phyloP scores from a whole-genome alignment of 1,140 invertebrate genomes.

The Drosophila ananassae region DNA sequence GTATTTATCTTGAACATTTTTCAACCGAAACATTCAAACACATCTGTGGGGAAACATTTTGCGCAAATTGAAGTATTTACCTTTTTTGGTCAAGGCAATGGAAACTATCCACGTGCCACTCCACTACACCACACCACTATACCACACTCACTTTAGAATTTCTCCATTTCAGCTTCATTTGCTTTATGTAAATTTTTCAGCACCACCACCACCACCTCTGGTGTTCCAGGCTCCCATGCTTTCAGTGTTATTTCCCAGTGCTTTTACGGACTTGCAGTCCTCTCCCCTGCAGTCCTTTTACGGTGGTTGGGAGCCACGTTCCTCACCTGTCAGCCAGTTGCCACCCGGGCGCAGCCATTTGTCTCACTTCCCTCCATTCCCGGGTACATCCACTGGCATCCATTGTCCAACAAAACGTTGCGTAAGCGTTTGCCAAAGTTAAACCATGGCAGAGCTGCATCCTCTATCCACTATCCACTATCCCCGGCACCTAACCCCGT shows the following conservation, averaged over 20 bases:
- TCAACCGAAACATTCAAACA: slow-evolving; percentile 52
- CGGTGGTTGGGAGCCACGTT: slow-evolving; percentile 22
- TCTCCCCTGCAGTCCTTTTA: slow-evolving; percentile 2
- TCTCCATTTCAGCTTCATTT: slow-evolving; percentile 75
- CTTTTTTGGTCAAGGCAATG: slow-evolving; percentile 62
- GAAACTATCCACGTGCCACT: slow-evolving; percentile 17
- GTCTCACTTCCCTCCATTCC: slow-evolving; percentile 13
- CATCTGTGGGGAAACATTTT: slow-evolving; percentile 59
- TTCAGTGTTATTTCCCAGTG: slow-evolving; percentile 70
- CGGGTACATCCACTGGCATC: background rate
- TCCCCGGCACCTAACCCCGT: background rate
- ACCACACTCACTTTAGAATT: slow-evolving; percentile 8
- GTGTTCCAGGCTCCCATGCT: slow-evolving; percentile 19
- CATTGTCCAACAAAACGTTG: slow-evolving; percentile 62
- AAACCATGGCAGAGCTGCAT: slow-evolving; percentile 34
- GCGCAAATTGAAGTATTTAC: slow-evolving; percentile 79
- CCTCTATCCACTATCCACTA: background rate
- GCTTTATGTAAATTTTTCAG: slow-evolving; percentile 70
- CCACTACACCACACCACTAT: slow-evolving; percentile 1
- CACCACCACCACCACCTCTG: background rate
- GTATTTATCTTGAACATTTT: slow-evolving; percentile 71
- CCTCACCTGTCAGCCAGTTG: slow-evolving; percentile 65
- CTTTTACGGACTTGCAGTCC: slow-evolving; percentile 58
- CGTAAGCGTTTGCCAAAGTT: slow-evolving; percentile 75
- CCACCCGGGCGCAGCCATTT: slow-evolving; percentile 50